A percentile compares a stretch with the other conserved stretches of the same genome.
Conservation (phyloP, 2,888 invertebrate species). For the Tipula confusa region DNA sequence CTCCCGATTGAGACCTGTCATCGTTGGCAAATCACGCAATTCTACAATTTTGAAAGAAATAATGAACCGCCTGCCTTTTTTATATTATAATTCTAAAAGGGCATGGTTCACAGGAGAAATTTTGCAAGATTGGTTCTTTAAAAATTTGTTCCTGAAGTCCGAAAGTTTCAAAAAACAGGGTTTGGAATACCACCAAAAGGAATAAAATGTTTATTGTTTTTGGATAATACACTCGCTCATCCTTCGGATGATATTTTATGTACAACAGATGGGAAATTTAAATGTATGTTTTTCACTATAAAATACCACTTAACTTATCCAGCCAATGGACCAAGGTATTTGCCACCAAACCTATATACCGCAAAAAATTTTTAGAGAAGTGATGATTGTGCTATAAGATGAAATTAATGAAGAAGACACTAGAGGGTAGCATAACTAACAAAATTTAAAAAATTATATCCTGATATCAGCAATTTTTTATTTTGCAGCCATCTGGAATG, state of each 20-base stretch:
- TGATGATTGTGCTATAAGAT: background rate
- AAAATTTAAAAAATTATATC: background rate
- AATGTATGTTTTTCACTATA: too few relatives aligned
- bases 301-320: background rate
- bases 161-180: too few relatives aligned
- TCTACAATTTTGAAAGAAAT: background rate
- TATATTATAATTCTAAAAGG: background rate
- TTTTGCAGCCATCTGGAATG: background rate
- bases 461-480: background rate
- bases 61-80: background rate
- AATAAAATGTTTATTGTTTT: too few relatives aligned
- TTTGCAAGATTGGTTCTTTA: background rate
- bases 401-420: background rate
- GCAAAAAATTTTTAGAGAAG: background rate
- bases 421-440: background rate
- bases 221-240: too few relatives aligned
- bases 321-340: background rate
- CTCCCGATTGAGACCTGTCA: background rate
- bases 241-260: too few relatives aligned
- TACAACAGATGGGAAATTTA: too few relatives aligned
- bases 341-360: background rate
- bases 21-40: background rate
- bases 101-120: background rate
- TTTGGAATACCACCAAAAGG: too few relatives aligned
- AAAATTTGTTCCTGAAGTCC: too few relatives aligned